Evolutionary conservation across 2,113 vertebrate species (phyloP), one percentile per base, ranked within the genome.

Genomic region (Tiliqua scincoides): DNA sequence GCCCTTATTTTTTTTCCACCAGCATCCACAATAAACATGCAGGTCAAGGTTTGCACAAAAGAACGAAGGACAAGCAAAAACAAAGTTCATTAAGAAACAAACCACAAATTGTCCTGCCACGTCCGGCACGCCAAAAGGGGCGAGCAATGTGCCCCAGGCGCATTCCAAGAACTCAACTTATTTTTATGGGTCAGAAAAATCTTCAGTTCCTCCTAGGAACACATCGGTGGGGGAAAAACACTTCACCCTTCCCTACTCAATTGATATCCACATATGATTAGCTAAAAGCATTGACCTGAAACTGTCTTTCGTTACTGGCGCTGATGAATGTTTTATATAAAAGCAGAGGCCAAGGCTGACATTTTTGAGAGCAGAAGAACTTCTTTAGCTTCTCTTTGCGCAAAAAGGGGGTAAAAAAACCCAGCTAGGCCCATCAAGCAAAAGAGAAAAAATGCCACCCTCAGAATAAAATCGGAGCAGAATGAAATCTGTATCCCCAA

Each of bases 311-410:
- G 0, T 73, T 2, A 73, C 70, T 77, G 77, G 18, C 74, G 30
- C n/a, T 81, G 77, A 85, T 8, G 85, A 85, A 75, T 85, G 40
- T 85, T 91, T 85, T 52, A 84, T 88, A 84, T 88, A 77, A 93
- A 92, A 92, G 83, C 73, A 74, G 57, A 21, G 35, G 43, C 21
- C 43, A 48, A 83, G 57, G 73, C 52, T 76, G 87, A 85, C 6
- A 12, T 85, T 83, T 78, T 89, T 32, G 23, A 81, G 88, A 85
- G 75, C 77, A 83, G 59, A 75, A 83, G 88, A 78, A 20, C 79
- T 67, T 91, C 70, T 87, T 93, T 88, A 32, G 35, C 90, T 92
- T 90, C 87, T 88, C 0, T 11, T 88, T 90, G 87, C 62, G 84
- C 57, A 68, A 35, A 82, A 76, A 89, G 78, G 84, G 84, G 78